Conservation (phyloP, 2,797 vertebrate genomes). For the Phylloscopus collybita region DNA sequence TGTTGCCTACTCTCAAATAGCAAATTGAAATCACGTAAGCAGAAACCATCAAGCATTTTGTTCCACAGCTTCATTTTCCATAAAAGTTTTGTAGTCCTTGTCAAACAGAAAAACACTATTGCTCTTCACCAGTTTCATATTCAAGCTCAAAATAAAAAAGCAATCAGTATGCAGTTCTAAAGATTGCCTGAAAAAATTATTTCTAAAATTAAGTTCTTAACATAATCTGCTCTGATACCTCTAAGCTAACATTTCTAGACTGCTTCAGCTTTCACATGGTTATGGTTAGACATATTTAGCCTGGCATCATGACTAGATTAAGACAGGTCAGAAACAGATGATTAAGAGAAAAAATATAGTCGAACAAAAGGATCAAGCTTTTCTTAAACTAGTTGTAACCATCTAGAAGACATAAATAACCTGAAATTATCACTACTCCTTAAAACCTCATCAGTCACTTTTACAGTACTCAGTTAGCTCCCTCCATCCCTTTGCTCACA, state of each 20-base stretch:
- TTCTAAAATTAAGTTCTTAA: constrained; percentile 52
- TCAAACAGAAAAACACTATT: constrained; percentile 17
- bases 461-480: background rate
- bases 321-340: background rate
- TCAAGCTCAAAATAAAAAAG: constrained; percentile 59
- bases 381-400: background rate
- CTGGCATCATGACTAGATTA: background rate
- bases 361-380: background rate
- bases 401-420: background rate
- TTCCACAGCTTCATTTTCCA: background rate
- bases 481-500: background rate
- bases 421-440: background rate
- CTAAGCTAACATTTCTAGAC: constrained; percentile 21
- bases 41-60: constrained; percentile 14
- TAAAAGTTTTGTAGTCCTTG: constrained; percentile 2
- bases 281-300: background rate
- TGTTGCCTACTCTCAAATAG: background rate
- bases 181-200: constrained; percentile 27
- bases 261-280: background rate
- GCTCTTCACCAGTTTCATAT: background rate
- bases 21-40: background rate
- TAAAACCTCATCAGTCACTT: background rate
- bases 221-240: constrained; percentile 29
- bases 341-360: background rate
- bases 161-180: constrained; percentile 44